A percentile compares a stretch with the other conserved stretches of the same genome.
Evolutionary conservation across 2,888 invertebrate genomes (phyloP).

Genomic region (Coremacera marginata): DNA sequence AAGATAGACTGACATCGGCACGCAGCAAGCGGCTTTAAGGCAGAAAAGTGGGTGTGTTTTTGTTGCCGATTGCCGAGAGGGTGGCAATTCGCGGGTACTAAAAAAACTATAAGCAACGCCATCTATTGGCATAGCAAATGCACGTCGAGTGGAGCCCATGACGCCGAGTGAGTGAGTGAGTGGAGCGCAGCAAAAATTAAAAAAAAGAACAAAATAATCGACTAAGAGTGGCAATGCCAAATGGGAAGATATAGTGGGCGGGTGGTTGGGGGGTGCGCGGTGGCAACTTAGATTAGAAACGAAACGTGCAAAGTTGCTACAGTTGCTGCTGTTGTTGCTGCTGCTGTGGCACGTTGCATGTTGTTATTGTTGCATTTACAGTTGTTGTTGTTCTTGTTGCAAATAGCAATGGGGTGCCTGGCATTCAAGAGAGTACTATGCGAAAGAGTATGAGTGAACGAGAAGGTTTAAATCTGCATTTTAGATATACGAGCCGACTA

Average conservation of each 20-base stretch:
- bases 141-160: neutral
- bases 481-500: conserved; percentile 51
- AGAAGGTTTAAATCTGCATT: conserved; percentile 47
- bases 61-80: conserved; percentile 17
- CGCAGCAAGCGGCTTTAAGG: conserved; percentile 18
- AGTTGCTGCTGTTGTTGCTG: conserved; percentile 21
- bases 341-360: neutral
- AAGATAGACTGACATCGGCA: neutral
- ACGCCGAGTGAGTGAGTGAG: too few species aligned
- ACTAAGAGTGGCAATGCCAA: neutral
- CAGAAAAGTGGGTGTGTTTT: conserved; percentile 34
- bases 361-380: conserved; percentile 6
- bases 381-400: conserved; percentile 11
- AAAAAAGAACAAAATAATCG: neutral
- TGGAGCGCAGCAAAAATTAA: too few species aligned
- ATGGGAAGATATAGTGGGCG: neutral
- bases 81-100: conserved; percentile 38
- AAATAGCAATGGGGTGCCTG: conserved; percentile 22
- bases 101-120: conserved; percentile 39
- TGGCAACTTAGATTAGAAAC: conserved; percentile 29
- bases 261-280: neutral
- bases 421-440: conserved; percentile 2
- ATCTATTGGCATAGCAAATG: conserved; percentile 25
- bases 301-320: conserved; percentile 29
- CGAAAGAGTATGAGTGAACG: neutral